Evolutionary conservation across 1,140 invertebrate species (phyloP), one percentile per base, ranked within the genome.

Genomic region (Centruroides sculpturatus): DNA sequence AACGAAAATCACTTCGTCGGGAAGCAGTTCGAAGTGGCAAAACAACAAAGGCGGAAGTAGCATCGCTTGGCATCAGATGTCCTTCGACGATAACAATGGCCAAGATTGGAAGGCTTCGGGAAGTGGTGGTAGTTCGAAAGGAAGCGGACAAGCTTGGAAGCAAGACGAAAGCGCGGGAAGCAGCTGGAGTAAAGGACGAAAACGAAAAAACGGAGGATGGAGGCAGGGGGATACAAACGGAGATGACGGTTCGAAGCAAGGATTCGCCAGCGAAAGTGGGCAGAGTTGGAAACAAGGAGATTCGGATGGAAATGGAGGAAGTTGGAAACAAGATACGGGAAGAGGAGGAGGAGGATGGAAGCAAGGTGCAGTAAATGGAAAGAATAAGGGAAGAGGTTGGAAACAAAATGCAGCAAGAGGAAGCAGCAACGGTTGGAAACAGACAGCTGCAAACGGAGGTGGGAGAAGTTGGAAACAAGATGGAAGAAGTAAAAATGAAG

Each of bases 401-500:
- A 55, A 55, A 47, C 1, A 35, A 5, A 50, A 35, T 9, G 55
- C 47, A 12, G 35, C 46, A 9, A 13, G 46, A 13, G 35, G 34
- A 12, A 10, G 9, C 2, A 4, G n/a, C 11, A 47, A 35, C n/a
- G 35, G 13, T 52, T 61, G 54, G 7, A 34, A 34, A 13, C 60
- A 55, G 8, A 51, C 35, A 5, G 50, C 52, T 35, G 56, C 64
- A 53, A 56, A 59, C 52, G 66, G 64, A 61, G 55, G 56, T 36
- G n/a, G 41, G 13, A 51, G 63, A 47, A 65, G 54, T 56, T 60
- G 61, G 47, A 63, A 57, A 10, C 49, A 56, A 74, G 73, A 68
- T 74, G 76, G 67, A 74, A 75, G 23, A 3, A 46, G 8, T n/a
- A 46, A 41, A 59, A 35, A 47, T 48, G 7, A 55, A 34, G 36